Evolutionary conservation across 2,888 invertebrate species (phyloP).

Genomic region (Nymphalis c-album): DNA sequence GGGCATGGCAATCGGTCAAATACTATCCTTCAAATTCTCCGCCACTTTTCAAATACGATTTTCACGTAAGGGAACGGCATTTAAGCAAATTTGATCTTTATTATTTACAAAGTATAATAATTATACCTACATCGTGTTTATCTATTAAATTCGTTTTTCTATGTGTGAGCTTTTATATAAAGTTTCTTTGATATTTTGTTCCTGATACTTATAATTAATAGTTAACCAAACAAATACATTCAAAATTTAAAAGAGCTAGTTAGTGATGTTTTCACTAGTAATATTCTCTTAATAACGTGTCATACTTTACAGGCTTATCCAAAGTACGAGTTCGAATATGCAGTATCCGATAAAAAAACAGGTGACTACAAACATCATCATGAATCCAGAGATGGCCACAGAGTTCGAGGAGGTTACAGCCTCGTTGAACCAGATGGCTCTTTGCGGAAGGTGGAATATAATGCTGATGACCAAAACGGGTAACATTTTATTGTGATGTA

Average conservation of each 20-base stretch:
- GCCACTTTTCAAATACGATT: slow-evolving; percentile 54
- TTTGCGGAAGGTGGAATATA: slow-evolving; percentile 79
- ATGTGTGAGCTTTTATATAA: no score
- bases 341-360: slow-evolving; percentile 80
- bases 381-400: slow-evolving; percentile 79
- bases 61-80: slow-evolving; percentile 55
- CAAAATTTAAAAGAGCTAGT: no score
- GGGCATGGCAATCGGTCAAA: slow-evolving; percentile 63
- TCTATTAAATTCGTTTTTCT: no score
- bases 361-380: slow-evolving; percentile 81
- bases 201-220: background rate
- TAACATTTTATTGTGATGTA: slow-evolving; percentile 46
- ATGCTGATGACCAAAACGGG: slow-evolving; percentile 82
- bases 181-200: background rate
- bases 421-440: slow-evolving; percentile 81
- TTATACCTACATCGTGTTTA: no score
- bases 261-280: no score
- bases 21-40: slow-evolving; percentile 61
- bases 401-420: slow-evolving; percentile 81
- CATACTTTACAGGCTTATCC: slow-evolving; percentile 71
- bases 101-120: background rate
- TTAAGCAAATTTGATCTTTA: background rate
- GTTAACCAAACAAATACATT: no score
- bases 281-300: background rate
- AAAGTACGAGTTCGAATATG: slow-evolving; percentile 82